A percentile compares a stretch with the other conserved stretches of the same genome.
phyloP scores from a whole-genome alignment of 1,140 invertebrate species.

The Panagrolaimus sp. region DNA sequence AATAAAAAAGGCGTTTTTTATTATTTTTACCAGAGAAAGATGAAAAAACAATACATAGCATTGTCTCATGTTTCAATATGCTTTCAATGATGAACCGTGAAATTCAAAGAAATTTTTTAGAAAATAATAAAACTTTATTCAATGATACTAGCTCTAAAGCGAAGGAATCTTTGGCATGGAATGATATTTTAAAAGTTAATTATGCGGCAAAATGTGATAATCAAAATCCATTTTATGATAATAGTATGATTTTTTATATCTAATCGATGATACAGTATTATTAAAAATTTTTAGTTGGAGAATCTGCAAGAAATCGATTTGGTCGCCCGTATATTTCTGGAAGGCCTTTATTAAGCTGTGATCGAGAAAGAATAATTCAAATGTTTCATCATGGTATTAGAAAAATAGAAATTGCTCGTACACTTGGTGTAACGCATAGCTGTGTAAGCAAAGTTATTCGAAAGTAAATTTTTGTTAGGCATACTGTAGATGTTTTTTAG shows the following conservation, averaged over 20 bases:
- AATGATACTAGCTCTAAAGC: no score
- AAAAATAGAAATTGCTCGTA: conserved; percentile 28
- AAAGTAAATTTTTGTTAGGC: conserved; percentile 11
- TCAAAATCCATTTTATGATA: neutral
- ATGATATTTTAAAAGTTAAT: no score
- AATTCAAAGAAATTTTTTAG: no score
- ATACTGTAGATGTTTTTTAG: conserved; percentile 19
- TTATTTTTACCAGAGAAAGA: no score
- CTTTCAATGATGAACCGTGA: no score
- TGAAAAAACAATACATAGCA: no score
- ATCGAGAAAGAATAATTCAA: conserved; percentile 25
- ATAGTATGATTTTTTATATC: neutral
- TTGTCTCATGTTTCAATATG: no score
- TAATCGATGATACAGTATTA: neutral
- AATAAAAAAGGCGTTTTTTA: no score
- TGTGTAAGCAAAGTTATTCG: conserved; percentile 20
- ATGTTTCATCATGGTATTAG: conserved; percentile 22
- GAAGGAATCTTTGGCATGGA: no score
- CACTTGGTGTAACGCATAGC: conserved; percentile 23
- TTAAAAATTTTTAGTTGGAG: conserved; percentile 23
- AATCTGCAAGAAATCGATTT: conserved; percentile 27
- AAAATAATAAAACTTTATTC: no score
- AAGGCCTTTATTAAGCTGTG: conserved; percentile 25
- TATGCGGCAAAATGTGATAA: no score
- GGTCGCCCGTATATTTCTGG: conserved; percentile 28